Base-by-base conservation (phyloP, 2,888 invertebrate species). In the Protodeltote pygarga region DNA sequence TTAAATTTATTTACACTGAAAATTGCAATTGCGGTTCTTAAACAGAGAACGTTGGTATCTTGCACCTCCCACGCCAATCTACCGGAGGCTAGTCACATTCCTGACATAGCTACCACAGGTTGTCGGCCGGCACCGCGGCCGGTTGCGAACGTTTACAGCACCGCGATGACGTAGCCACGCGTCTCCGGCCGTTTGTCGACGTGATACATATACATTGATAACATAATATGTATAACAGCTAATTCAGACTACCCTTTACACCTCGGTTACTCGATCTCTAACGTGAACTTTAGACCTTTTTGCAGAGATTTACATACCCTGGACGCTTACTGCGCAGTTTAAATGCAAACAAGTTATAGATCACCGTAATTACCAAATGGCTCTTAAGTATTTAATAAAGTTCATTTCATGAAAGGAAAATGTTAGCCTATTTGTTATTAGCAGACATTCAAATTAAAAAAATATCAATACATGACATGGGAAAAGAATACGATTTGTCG, bases 61-160 rank as follows among this genome's bases (percentile, higher is more conserved):
- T 79, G 81, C 79, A 79, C 86, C 85, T 85, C 88, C 89, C 84
- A 87, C 89, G 84, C 82, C 77, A 75, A 79, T 79, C 73, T 80
- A 77, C 78, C 78, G 84, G 76, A 79, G 75, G 78, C 81, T 84
- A 84, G 80, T 84, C 84, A 81, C 90, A 90, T 91, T 88, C 89
- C 85, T 71, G 76, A 79, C 88, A 89, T 90, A 81, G 66, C 83
- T 82, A 79, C 75, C 81, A 74, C 83, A 83, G 89, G 88, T 87
- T 89, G 87, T 87, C 87, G 87, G 87, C 87, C 84, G 80, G 68
- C 73, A 68, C 50, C 57, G 75, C 73, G 82, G 86, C 89, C 85
- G 85, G 88, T 86, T 87, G 71, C 73, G 73, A 81, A 77, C 83
- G 81, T 82, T 83, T 77, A 82, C 79, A 44, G 53, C 50, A 51